These are phyloP conservation scores for Polyploca ridens DNA, from an alignment of 2,888 invertebrate genomes.

Conservation along the genomic window DNA sequence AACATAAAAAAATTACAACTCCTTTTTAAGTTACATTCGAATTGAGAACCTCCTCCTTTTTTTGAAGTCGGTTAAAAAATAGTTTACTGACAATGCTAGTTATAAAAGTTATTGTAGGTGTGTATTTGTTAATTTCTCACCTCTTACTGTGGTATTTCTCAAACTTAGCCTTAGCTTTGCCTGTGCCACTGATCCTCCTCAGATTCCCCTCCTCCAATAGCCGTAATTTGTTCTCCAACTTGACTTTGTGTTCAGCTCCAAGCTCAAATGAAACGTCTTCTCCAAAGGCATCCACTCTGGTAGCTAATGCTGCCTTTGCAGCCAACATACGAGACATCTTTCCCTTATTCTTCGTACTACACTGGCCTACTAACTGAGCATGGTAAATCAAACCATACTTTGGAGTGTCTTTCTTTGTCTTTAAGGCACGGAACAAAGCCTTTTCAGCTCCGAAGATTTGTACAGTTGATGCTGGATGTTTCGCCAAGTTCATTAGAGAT, in stretches of 20 bases:
- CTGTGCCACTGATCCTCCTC: slow-evolving; percentile 93
- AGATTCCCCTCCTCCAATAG: slow-evolving; percentile 94
- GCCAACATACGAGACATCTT: slow-evolving; percentile 98
- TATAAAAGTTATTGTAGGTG: too few species aligned
- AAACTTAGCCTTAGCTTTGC: slow-evolving; percentile 94
- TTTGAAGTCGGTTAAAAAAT: too few species aligned
- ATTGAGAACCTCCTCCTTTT: too few species aligned
- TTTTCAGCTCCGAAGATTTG: slow-evolving; percentile 99
- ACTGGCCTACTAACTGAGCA: slow-evolving; percentile 95
- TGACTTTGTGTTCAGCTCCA: slow-evolving; percentile 95
- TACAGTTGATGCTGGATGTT: slow-evolving; percentile 98
- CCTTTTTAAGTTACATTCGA: too few species aligned
- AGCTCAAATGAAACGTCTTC: slow-evolving; percentile 93
- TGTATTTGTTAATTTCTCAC: slow-evolving; percentile 55
- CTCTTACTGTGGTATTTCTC: slow-evolving; percentile 96
- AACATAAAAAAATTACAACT: too few species aligned
- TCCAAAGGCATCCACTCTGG: slow-evolving; percentile 97
- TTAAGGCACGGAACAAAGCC: slow-evolving; percentile 97
- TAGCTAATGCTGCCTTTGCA: slow-evolving; percentile 96
- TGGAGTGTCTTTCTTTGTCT: slow-evolving; percentile 98
- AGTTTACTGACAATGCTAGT: too few species aligned
- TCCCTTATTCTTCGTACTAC: slow-evolving; percentile 96
- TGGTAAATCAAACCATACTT: slow-evolving; percentile 99
- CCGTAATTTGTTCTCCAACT: slow-evolving; percentile 91
- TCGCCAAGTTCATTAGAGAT: slow-evolving; percentile 97